Percentiles rank a stretch among this genome's conserved stretches.
Evolutionary conservation across 2,797 vertebrate genomes (phyloP).

Genomic region (Falco rusticolus): DNA sequence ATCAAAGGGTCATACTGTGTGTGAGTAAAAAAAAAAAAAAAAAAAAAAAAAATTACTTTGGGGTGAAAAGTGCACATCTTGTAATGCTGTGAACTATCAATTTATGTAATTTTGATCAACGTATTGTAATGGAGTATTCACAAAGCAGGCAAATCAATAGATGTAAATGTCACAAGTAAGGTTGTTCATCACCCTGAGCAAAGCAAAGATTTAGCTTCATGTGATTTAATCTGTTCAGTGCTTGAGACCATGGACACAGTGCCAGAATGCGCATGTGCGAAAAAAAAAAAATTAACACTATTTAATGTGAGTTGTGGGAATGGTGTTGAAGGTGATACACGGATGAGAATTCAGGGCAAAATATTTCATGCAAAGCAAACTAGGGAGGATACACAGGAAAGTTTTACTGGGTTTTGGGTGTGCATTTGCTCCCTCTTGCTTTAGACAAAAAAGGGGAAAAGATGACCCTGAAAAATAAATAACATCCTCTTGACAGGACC

Average conservation of each 20-base stretch:
- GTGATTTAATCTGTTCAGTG: neutral
- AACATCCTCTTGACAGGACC: neutral
- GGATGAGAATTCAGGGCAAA: neutral
- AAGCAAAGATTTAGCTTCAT: neutral
- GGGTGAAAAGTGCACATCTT: neutral
- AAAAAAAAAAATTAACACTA: accelerated
- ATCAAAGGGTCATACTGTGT: neutral
- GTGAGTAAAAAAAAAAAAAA: neutral
- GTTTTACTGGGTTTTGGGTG: neutral
- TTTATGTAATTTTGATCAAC: neutral
- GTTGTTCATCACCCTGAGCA: neutral
- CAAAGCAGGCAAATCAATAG: neutral
- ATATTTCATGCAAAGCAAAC: neutral
- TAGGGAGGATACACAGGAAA: no score
- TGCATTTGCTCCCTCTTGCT: neutral
- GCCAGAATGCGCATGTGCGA: neutral
- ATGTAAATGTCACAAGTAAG: neutral
- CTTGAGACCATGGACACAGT: neutral
- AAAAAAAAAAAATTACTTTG: neutral
- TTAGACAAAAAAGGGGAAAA: neutral
- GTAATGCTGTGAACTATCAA: neutral
- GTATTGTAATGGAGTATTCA: neutral
- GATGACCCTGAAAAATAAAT: neutral
- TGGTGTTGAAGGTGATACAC: accelerated
- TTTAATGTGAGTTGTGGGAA: neutral